Conservation (phyloP, 2,888 invertebrate genomes). For the Allygus modestus region DNA sequence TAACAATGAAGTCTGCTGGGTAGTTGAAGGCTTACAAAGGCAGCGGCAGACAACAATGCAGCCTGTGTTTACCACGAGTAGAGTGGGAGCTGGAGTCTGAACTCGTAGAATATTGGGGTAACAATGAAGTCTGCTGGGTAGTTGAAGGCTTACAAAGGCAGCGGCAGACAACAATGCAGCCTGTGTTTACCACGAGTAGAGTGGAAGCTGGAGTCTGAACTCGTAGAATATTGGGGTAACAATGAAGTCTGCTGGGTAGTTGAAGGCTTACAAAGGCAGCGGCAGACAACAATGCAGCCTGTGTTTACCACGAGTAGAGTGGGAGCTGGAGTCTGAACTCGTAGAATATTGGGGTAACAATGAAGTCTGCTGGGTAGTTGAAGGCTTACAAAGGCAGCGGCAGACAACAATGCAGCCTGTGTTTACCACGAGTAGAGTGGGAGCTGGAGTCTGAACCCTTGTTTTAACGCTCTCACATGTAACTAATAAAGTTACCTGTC, state of each 20-base stretch:
- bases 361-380: slow-evolving; percentile 2
- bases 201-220: background rate
- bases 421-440: slow-evolving; percentile 2
- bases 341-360: slow-evolving; percentile 4
- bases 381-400: background rate
- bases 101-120: background rate
- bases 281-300: background rate
- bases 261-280: slow-evolving; percentile 4
- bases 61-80: background rate
- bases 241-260: slow-evolving; percentile 8
- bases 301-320: slow-evolving; percentile 5
- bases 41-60: background rate
- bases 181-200: background rate
- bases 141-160: background rate
- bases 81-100: background rate
- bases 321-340: background rate
- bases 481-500: slow-evolving; percentile 30
- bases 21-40: background rate
- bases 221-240: background rate
- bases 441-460: background rate
- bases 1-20: background rate
- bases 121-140: background rate
- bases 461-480: slow-evolving; percentile 20
- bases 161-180: background rate
- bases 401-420: background rate